Base-by-base conservation (phyloP, 2,888 invertebrate genomes). In the Aphodius granarius region DNA sequence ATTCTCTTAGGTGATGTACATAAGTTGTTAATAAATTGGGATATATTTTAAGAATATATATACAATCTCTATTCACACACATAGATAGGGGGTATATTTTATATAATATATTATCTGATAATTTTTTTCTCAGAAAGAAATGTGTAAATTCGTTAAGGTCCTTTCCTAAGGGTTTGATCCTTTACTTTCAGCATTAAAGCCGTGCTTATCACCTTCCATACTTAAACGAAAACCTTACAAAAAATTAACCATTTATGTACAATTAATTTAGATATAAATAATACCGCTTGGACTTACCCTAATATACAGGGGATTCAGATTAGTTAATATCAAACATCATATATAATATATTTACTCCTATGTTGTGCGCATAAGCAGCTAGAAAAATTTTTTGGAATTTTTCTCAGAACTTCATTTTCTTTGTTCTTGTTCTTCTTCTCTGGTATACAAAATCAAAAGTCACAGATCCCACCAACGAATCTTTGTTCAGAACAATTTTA, bases 141-240 rank as follows among this genome's bases (percentile, higher is more conserved):
- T 68, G 22, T 68, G 21, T 68, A 68, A 68, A 68, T 68, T 68
- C 68, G 68, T 68, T 68, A 21, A 66, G 43, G 62, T 22, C 63
- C 43, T 43, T 6, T 13, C 13, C 23, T 5, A 23, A 23, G 23
- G 23, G 6, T 23, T 23, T 6, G 23, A 23, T 23, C 43, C 4
- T 43, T 43, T 3, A 13, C 43, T 9, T 43, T 43, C 43, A 9
- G 43, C 43, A 43, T 43, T 43, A 43, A 43, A 43, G 43, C 43
- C 43, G 13, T 43, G 2, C 43, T 43, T 43, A 23, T 23, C 23
- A 23, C 23, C 23, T 23, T n/a, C 23, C 6, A 43, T 43, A 43
- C 43, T 43, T 43, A 43, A 43, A 43, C 43, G 13, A 43, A 43
- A 9, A 6, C 43, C 43, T 43, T 43, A n/a, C n/a, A n/a, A n/a